Conservation (phyloP, 1,140 invertebrate genomes). For the Saccostrea echinata region DNA sequence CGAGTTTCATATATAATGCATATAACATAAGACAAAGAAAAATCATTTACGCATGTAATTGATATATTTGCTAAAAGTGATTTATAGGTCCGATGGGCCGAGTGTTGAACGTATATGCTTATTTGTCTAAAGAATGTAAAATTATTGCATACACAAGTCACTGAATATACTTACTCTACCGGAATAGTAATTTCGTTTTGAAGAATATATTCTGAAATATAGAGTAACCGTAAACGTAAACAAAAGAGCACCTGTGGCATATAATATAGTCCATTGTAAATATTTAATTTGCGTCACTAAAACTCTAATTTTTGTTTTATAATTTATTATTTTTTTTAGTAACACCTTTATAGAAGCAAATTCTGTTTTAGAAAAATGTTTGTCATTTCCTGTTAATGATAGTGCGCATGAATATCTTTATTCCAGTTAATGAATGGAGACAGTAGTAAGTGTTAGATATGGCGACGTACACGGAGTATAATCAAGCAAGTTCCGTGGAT, state of each 20-base stretch:
- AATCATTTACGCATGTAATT: too few relatives aligned
- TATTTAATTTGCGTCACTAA: not conserved
- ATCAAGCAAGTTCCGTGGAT: slow-evolving; percentile 62
- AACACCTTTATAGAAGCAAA: not conserved
- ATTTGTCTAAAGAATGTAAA: too few relatives aligned
- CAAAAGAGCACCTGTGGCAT: slow-evolving; percentile 13
- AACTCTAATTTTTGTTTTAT: not conserved
- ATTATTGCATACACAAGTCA: too few relatives aligned
- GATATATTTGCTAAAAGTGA: too few relatives aligned
- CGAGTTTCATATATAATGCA: too few relatives aligned
- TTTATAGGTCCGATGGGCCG: too few relatives aligned
- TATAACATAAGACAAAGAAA: too few relatives aligned
- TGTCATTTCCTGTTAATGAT: not conserved
- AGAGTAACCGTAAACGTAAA: slow-evolving; percentile 4
- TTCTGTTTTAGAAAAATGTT: not conserved
- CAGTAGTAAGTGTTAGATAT: slow-evolving; percentile 62
- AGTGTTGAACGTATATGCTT: too few relatives aligned
- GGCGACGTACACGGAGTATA: slow-evolving; percentile 66
- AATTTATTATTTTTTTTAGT: not conserved
- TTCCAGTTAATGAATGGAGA: slow-evolving; percentile 38
- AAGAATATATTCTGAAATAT: slow-evolving; percentile 17
- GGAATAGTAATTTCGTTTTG: not conserved
- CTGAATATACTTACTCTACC: too few relatives aligned
- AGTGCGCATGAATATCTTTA: slow-evolving; percentile 45
- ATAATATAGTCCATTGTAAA: slow-evolving; percentile 7